Percentiles rank a stretch among this genome's conserved stretches.
These are phyloP conservation scores for Barnardius zonarius DNA, from an alignment of 2,113 vertebrate genomes.

Conservation along the genomic window DNA sequence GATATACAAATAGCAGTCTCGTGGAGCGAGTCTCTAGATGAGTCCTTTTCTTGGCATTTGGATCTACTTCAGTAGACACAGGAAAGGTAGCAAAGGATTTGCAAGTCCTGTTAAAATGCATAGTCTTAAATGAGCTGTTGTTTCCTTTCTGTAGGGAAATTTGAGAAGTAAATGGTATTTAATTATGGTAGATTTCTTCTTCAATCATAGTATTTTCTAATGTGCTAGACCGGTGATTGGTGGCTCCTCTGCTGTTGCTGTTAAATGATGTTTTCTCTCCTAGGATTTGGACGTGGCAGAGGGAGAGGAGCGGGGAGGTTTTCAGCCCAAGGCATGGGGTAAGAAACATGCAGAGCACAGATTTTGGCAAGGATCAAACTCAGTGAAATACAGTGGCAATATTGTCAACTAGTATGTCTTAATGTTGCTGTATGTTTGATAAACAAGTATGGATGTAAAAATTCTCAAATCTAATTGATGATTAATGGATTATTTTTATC, in stretches of 20 bases:
- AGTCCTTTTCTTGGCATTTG: neutral
- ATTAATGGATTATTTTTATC: neutral
- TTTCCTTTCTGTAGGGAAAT: neutral
- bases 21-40: neutral
- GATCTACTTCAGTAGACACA: neutral
- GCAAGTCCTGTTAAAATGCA: fast-evolving
- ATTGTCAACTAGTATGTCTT: too few species aligned
- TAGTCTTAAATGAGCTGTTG: neutral
- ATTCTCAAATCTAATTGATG: neutral
- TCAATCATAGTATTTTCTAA: neutral
- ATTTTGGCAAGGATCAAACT: neutral
- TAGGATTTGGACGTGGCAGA: slow-evolving; percentile 86
- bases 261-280: slow-evolving; percentile 65
- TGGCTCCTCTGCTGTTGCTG: neutral
- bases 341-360: slow-evolving; percentile 65
- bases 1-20: neutral
- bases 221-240: neutral
- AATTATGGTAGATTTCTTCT: neutral
- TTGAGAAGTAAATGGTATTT: neutral
- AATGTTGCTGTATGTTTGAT: neutral
- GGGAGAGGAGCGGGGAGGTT: slow-evolving; percentile 89
- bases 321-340: slow-evolving; percentile 95
- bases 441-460: neutral
- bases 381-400: neutral
- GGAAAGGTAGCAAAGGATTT: neutral